Evolutionary conservation across 1,140 invertebrate genomes (phyloP).

Genomic region (Copidosoma floridanum): DNA sequence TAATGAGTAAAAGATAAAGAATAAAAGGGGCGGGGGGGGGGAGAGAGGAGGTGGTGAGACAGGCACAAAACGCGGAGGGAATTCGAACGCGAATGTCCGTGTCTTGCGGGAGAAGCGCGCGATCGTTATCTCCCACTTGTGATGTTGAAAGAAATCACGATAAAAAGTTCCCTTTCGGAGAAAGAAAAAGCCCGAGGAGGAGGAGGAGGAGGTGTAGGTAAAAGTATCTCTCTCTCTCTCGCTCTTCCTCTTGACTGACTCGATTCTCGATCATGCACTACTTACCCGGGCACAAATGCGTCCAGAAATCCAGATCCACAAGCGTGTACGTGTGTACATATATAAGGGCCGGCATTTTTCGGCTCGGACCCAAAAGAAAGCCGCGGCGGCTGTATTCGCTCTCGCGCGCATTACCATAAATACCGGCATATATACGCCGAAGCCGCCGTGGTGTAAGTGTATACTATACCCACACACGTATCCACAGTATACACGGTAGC

Average conservation of each 20-base stretch:
- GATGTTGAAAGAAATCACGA: constrained; percentile 25
- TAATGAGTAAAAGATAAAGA: constrained; percentile 9
- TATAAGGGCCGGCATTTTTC: neutral
- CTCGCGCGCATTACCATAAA: constrained; percentile 4
- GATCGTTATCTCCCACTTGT: constrained; percentile 23
- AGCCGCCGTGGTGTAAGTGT: too few species aligned
- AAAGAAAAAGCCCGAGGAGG: neutral
- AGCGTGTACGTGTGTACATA: too few species aligned
- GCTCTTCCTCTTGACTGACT: neutral
- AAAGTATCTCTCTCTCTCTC: constrained; percentile 1
- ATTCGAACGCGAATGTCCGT: constrained; percentile 20
- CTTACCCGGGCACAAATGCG: too few species aligned
- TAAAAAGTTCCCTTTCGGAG: constrained; percentile 7
- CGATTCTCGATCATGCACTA: neutral
- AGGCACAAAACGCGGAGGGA: neutral
- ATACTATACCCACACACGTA: neutral
- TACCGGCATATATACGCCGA: neutral
- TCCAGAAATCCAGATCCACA: too few species aligned
- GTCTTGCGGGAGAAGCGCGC: constrained; percentile 18
- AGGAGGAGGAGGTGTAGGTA: too few species aligned
- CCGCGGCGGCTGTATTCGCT: neutral
- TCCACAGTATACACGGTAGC: neutral
- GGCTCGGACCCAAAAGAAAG: neutral
- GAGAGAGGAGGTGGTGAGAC: constrained; percentile 5
- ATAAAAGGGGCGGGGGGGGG: neutral